Evolutionary conservation across 2,888 invertebrate species (phyloP), one percentile per base, ranked within the genome.

Genomic region (Melanostoma scalare): DNA sequence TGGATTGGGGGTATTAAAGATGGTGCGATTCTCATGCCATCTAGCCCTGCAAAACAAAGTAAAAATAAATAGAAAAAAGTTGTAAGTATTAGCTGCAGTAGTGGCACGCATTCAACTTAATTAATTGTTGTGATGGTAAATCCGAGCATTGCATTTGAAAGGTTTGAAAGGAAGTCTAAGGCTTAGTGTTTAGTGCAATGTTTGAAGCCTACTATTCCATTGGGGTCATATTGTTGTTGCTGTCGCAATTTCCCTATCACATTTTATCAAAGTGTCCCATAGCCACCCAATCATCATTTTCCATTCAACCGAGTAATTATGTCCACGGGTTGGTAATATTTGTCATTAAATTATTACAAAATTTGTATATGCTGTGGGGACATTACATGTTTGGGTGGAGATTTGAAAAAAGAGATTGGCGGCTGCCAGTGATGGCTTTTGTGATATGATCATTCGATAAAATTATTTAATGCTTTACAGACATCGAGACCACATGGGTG

Each of bases 1-100:
- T 78, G 98, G 97, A 91, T 97, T 97, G 36, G 97, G 97, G 63
- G 97, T 97, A 92, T 97, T 97, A 93, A 98, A 97, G 88, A 98
- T 97, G 42, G 97, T 96, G 35, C 97, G 94, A 90, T 96, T 97
- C 89, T 97, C 97, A 87, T 95, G 94, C 96, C 97, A 97, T 89
- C 97, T 94, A 38, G 97, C 97, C 91, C 97, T 97, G 93, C 74
- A 93, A 93, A 86, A 20, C 20, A 20, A 20, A 20, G 20, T 1
- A 20, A 20, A 33, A 31, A 35, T 4, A 36, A 53, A 40, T 2
- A 71, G 1, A 20, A 20, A 42, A 40, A 71, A 48, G 8, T 52
- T 48, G 2, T 48, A 44, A 65, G 50, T 42, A 58, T 40, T 10
- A 53, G 50, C 55, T 48, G 36, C 40, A 40, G 8, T 31, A 31